phyloP scores from a whole-genome alignment of 2,797 vertebrate genomes.

The Xyrichtys novacula region DNA sequence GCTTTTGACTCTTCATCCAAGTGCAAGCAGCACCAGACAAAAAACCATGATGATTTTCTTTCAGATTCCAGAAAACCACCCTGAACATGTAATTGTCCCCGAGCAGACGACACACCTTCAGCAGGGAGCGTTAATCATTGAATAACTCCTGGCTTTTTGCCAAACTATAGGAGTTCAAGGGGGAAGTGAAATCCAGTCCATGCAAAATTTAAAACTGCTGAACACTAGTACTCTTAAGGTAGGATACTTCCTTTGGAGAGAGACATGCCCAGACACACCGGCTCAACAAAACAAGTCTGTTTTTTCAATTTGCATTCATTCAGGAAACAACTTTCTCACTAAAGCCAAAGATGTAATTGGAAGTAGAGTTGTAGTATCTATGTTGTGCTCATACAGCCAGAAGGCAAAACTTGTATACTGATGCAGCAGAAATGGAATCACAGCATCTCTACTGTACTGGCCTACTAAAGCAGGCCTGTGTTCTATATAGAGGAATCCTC shows the following conservation, averaged over 20 bases:
- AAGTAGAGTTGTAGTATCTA: conserved; percentile 34
- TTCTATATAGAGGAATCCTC: conserved; percentile 2
- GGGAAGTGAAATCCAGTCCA: conserved; percentile 21
- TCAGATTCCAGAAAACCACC: conserved; percentile 5
- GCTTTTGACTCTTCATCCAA: conserved; percentile 14
- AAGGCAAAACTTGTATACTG: conserved; percentile 40
- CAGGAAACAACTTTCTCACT: neutral
- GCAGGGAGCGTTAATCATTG: conserved; percentile 37
- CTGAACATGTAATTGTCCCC: conserved; percentile 39
- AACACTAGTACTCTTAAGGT: conserved; percentile 3
- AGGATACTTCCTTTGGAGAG: conserved; percentile 23
- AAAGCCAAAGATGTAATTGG: conserved; percentile 26
- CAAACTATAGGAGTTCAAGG: conserved; percentile 2
- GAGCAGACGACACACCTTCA: conserved; percentile 43
- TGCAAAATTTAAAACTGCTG: conserved; percentile 19
- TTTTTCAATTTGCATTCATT: conserved; percentile 31
- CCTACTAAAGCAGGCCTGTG: conserved; percentile 30
- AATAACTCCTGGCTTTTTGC: conserved; percentile 23
- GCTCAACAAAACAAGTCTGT: conserved; percentile 1
- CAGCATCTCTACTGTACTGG: conserved; percentile 27
- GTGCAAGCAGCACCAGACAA: conserved; percentile 15
- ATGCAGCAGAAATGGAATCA: conserved; percentile 51
- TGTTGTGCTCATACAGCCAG: conserved; percentile 30
- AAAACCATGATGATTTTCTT: conserved; percentile 20
- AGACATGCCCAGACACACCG: conserved; percentile 29